These are phyloP conservation scores for Enteromius mattozi DNA, from an alignment of 2,797 vertebrate genomes.

Conservation along the genomic window DNA sequence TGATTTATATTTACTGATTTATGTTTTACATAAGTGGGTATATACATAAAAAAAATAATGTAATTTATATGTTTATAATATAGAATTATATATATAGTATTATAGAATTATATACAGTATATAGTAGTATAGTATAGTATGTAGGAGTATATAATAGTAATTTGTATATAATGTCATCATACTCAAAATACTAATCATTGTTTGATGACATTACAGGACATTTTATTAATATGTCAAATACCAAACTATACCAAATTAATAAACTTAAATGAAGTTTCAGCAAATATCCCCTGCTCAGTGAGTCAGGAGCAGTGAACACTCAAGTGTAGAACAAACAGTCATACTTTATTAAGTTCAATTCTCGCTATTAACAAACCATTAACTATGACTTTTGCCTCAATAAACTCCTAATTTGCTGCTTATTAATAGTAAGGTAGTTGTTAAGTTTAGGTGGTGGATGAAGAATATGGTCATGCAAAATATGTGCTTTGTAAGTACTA, in stretches of 20 bases:
- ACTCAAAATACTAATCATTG: not conserved
- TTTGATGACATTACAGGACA: not conserved
- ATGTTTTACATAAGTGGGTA: not conserved
- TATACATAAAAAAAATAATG: not conserved
- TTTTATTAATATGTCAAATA: too few species aligned
- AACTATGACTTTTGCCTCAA: not conserved
- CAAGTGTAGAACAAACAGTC: not conserved
- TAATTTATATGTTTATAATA: slow-evolving; percentile 2
- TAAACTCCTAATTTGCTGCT: not conserved
- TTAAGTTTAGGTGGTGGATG: not conserved
- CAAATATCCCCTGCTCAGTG: not conserved
- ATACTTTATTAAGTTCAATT: not conserved
- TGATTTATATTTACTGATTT: not conserved
- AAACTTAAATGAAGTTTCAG: not conserved
- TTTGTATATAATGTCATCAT: not conserved
- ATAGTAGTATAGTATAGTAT: too few species aligned
- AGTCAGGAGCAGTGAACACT: not conserved
- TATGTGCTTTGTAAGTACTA: not conserved
- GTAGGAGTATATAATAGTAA: not conserved
- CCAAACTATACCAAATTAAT: not conserved
- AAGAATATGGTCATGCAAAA: not conserved
- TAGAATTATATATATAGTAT: not conserved
- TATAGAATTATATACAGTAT: not conserved
- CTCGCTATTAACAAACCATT: not conserved
- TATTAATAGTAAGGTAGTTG: not conserved